A percentile compares a stretch with the other conserved stretches of the same genome.
phyloP scores from a whole-genome alignment of 2,888 invertebrate species.

The Sipha maydis region DNA sequence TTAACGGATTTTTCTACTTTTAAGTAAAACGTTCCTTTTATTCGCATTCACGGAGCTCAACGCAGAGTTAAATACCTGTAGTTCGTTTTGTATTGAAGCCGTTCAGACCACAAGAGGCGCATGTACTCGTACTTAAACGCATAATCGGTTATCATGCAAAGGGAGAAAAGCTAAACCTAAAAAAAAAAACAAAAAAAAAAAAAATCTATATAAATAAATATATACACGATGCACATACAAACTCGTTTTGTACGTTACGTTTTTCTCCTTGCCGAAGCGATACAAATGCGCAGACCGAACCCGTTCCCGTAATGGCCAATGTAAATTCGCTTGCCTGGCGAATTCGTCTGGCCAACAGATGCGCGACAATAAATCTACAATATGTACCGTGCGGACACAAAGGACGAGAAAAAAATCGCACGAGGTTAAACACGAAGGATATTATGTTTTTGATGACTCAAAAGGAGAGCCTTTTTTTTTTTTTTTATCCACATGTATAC shows the following conservation, averaged over 20 bases:
- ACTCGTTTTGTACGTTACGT: background rate
- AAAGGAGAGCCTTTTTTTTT: slow-evolving; percentile 8
- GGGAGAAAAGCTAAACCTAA: slow-evolving; percentile 7
- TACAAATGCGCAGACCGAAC: background rate
- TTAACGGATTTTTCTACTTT: background rate
- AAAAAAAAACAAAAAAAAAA: background rate
- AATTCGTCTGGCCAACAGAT: slow-evolving; percentile 48
- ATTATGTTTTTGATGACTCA: slow-evolving; percentile 52
- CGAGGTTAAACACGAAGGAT: slow-evolving; percentile 37
- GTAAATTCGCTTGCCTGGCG: slow-evolving; percentile 48
- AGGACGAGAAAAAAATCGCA: slow-evolving; percentile 15
- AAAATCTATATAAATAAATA: no score
- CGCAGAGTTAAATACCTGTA: background rate
- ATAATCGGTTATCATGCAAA: background rate
- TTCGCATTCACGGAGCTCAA: background rate
- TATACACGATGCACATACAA: background rate
- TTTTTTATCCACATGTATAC: background rate
- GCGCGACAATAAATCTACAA: slow-evolving; percentile 36
- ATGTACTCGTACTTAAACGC: background rate
- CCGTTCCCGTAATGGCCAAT: slow-evolving; percentile 56
- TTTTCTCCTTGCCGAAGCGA: background rate
- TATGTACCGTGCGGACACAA: slow-evolving; percentile 1
- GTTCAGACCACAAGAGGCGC: background rate
- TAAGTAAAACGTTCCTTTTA: no score
- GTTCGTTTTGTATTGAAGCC: background rate